Evolutionary conservation across 2,888 invertebrate species (phyloP).

Genomic region (Cosmia trapezina): DNA sequence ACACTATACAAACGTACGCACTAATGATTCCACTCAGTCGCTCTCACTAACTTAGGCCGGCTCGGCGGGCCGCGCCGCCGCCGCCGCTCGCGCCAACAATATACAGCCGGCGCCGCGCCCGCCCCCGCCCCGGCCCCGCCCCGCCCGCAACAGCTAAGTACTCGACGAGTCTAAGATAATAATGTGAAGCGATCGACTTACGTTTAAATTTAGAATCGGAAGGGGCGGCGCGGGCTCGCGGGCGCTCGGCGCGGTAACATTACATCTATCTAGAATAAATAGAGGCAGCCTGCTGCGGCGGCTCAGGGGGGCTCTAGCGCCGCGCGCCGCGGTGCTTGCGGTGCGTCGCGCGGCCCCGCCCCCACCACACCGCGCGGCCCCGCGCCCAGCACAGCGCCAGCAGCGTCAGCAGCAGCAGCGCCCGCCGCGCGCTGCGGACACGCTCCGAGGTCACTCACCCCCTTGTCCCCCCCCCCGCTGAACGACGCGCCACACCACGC

Average conservation of each 20-base stretch:
- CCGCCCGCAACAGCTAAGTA: slow-evolving; percentile 84
- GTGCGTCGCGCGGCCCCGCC: slow-evolving; percentile 83
- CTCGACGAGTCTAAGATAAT: slow-evolving; percentile 85
- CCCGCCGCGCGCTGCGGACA: slow-evolving; percentile 78
- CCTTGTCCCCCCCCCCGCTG: neutral
- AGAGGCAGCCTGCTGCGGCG: slow-evolving; percentile 59
- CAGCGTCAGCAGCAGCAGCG: slow-evolving; percentile 83
- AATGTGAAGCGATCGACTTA: slow-evolving; percentile 86
- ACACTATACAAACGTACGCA: slow-evolving; percentile 67
- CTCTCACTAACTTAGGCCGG: slow-evolving; percentile 57
- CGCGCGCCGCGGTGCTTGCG: slow-evolving; percentile 91
- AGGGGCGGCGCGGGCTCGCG: slow-evolving; percentile 67
- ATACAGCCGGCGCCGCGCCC: slow-evolving; percentile 58
- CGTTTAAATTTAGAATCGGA: slow-evolving; percentile 83
- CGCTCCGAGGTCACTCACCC: slow-evolving; percentile 40
- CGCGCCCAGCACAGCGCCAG: slow-evolving; percentile 81
- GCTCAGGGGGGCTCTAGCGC: slow-evolving; percentile 89
- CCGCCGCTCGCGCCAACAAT: slow-evolving; percentile 48
- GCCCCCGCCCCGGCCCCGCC: slow-evolving; percentile 55
- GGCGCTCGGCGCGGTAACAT: slow-evolving; percentile 78
- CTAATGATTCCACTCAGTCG: slow-evolving; percentile 66
- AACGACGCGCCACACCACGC: neutral
- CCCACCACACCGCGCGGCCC: slow-evolving; percentile 81
- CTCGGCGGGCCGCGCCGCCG: slow-evolving; percentile 58
- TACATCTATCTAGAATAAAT: slow-evolving; percentile 90